Conservation (phyloP, 1,140 invertebrate genomes). For the Eurosta solidaginis region DNA sequence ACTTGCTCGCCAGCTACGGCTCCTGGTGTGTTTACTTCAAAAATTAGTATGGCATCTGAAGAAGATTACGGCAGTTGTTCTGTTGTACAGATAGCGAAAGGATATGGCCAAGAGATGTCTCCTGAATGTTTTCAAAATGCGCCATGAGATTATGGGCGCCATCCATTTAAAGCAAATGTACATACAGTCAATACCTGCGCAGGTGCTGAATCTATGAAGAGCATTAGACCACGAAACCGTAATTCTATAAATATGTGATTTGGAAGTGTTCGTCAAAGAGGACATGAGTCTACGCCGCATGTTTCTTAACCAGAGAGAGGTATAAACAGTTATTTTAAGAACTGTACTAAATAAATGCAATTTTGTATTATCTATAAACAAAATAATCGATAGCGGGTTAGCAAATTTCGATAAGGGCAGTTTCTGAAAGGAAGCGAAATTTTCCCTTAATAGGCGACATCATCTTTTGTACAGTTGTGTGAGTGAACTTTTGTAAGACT, state of each 20-base stretch:
- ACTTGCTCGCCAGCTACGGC: slow-evolving; percentile 54
- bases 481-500: too few species aligned
- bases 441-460: too few species aligned
- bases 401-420: too few species aligned
- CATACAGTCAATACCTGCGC: slow-evolving; percentile 42
- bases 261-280: not conserved
- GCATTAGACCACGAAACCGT: slow-evolving; percentile 59
- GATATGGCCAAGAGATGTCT: too few species aligned
- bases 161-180: slow-evolving; percentile 54
- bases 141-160: slow-evolving; percentile 50
- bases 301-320: too few species aligned
- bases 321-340: too few species aligned
- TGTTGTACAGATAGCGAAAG: too few species aligned
- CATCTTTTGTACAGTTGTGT: too few species aligned
- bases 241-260: slow-evolving; percentile 55
- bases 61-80: slow-evolving; percentile 52
- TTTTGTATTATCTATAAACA: too few species aligned
- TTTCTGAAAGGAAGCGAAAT: too few species aligned
- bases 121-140: slow-evolving; percentile 32
- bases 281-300: not conserved
- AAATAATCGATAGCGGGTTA: too few species aligned
- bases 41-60: slow-evolving; percentile 55
- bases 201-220: slow-evolving; percentile 56
- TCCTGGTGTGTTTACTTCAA: slow-evolving; percentile 53
- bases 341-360: too few species aligned